Conservation (phyloP, 2,888 invertebrate species). For the Theretra japonica region DNA sequence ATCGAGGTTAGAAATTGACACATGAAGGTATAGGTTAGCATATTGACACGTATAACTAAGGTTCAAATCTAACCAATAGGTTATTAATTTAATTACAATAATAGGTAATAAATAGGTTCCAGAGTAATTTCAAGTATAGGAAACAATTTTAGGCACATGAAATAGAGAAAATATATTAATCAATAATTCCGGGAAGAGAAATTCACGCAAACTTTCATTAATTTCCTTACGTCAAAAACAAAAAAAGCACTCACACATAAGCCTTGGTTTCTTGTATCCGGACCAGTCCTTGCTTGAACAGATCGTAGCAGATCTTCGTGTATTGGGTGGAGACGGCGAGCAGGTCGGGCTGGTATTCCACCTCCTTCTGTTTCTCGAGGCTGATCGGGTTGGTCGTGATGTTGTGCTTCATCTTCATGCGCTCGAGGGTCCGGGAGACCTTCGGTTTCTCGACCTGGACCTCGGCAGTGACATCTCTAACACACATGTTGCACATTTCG, state of each 20-base stretch:
- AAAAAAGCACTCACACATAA: constrained; percentile 75
- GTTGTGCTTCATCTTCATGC: constrained; percentile 78
- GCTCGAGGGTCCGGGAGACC: constrained; percentile 58
- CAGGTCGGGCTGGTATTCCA: constrained; percentile 77
- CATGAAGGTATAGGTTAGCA: neutral
- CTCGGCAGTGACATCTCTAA: constrained; percentile 60
- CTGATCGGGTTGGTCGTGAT: constrained; percentile 69
- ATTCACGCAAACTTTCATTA: constrained; percentile 3
- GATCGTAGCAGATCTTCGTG: constrained; percentile 71
- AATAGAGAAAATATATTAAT: neutral
- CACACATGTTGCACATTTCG: constrained; percentile 79
- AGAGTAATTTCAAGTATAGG: no score
- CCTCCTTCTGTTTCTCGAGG: constrained; percentile 67
- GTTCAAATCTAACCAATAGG: neutral
- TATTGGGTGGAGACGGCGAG: constrained; percentile 78
- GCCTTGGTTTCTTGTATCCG: constrained; percentile 74
- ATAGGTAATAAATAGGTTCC: no score
- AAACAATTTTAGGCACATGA: neutral
- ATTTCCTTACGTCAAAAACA: constrained; percentile 30
- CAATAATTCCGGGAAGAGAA: neutral
- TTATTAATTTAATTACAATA: no score
- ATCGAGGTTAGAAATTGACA: neutral
- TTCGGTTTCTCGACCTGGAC: constrained; percentile 50
- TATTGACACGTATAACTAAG: neutral
- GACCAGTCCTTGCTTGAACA: constrained; percentile 64